A percentile compares a stretch with the other conserved stretches of the same genome.
Evolutionary conservation across 2,888 invertebrate genomes (phyloP).

Genomic region (Lepidocyrtinus sp.): DNA sequence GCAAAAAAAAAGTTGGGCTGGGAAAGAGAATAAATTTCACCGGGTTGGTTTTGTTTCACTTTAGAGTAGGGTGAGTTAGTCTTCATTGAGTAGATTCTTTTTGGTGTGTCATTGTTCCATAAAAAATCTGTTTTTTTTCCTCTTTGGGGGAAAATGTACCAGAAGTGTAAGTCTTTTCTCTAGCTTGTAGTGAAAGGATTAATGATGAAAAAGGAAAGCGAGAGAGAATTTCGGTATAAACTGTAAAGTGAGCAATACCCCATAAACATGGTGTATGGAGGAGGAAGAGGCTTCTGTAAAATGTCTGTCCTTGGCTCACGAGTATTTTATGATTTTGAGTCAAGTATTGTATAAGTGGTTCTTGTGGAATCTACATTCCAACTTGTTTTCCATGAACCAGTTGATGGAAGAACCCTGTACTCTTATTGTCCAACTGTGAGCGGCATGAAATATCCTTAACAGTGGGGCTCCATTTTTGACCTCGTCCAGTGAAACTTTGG

Average conservation of each 20-base stretch:
- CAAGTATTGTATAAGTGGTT: conserved; percentile 21
- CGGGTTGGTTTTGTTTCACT: background rate
- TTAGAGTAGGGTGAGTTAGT: background rate
- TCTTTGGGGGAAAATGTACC: background rate
- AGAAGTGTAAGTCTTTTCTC: background rate
- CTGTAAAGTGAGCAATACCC: conserved; percentile 43
- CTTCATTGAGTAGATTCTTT: conserved; percentile 2
- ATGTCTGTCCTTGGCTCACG: background rate
- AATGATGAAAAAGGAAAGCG: conserved; percentile 50
- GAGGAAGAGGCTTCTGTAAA: conserved; percentile 47
- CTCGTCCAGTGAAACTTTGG: conserved; percentile 45
- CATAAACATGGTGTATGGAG: conserved; percentile 42
- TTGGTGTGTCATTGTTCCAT: background rate
- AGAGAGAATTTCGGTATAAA: conserved; percentile 44
- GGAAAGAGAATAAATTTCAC: conserved; percentile 22
- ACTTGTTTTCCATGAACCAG: conserved; percentile 46
- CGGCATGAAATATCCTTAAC: conserved; percentile 57
- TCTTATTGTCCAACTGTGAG: conserved; percentile 56
- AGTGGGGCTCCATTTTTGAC: conserved; percentile 55
- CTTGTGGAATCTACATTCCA: conserved; percentile 45
- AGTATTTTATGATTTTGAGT: background rate
- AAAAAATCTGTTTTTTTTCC: background rate
- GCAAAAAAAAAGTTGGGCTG: conserved; percentile 33
- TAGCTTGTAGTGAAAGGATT: conserved; percentile 32
- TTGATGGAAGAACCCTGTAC: conserved; percentile 59